These are phyloP conservation scores for Callyntrura sp. DNA, from an alignment of 2,888 invertebrate species.

Conservation along the genomic window DNA sequence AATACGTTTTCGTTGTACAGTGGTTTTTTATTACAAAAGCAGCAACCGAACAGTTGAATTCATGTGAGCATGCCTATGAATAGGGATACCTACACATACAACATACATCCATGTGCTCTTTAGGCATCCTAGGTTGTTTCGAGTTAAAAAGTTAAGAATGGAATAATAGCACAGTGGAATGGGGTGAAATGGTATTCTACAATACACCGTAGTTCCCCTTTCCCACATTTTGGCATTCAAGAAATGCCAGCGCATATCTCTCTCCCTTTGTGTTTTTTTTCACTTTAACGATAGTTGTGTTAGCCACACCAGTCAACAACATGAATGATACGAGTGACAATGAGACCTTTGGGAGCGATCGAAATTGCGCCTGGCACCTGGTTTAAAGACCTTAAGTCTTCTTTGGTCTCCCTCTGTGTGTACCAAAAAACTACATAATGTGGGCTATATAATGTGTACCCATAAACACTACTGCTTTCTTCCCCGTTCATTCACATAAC, in stretches of 20 bases:
- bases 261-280: constrained; percentile 45
- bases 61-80: no score
- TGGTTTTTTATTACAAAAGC: constrained; percentile 17
- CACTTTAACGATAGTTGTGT: constrained; percentile 2
- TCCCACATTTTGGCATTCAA: constrained; percentile 29
- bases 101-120: no score
- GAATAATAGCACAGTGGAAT: not conserved
- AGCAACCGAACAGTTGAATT: constrained; percentile 3
- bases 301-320: constrained; percentile 45
- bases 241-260: constrained; percentile 24
- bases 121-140: constrained; percentile 45
- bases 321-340: constrained; percentile 81
- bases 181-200: not conserved
- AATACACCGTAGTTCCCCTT: not conserved
- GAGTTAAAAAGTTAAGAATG: constrained; percentile 13
- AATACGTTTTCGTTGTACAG: constrained; percentile 47
- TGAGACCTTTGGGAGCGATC: constrained; percentile 83
- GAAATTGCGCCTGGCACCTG: constrained; percentile 82
- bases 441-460: not conserved
- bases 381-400: constrained; percentile 74
- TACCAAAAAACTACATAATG: constrained; percentile 24
- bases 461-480: not conserved
- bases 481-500: not conserved
- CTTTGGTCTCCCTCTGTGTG: not conserved
- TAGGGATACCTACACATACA: no score